Base-by-base conservation (phyloP, 2,888 invertebrate genomes). In the Ormyrus thymus region DNA sequence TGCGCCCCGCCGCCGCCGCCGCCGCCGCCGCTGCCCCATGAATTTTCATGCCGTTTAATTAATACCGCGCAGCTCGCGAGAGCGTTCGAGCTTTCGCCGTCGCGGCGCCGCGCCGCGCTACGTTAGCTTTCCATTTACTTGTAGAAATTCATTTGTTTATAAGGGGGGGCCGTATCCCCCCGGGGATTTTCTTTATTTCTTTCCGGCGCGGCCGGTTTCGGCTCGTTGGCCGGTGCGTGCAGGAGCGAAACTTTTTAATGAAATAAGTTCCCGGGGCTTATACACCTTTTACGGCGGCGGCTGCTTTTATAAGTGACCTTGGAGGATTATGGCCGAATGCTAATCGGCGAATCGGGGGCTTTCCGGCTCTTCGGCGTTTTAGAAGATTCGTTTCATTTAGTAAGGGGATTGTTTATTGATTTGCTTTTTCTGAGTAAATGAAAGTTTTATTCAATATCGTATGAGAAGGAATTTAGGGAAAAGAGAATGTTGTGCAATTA, bases 11-110 rank as follows among this genome's bases (percentile, higher is more conserved):
- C 13, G 51, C n/a, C 11, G 13, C 46, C n/a, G 50, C 10, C 65
- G 13, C 51, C 13, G 29, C 13, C 29, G 61, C 13, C 9, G 29
- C 59, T 13, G 5, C 61, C 29, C 74, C 78, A 70, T 78, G 78
- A 74, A 78, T 78, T 74, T 78, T 78, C 74, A 78, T 70, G 65
- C 70, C n/a, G 53, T 48, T 74, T 78, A 74, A 78, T 78, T 74
- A 74, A 78, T 78, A 11, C 69, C 56, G 50, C 56, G 72, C 15
- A 29, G 59, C 61, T 55, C 13, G 2, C 29, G 1, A 1, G 2
- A 2, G 2, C 29, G 29, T 3, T 29, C 29, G 29, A 29, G 29
- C 29, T 29, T 29, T 29, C 29, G 29, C 29, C 29, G 29, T 0
- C 29, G 29, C 4, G 29, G 29, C 29, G 4, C 29, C 29, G 29